These are phyloP conservation scores for Grammomys dolichurus DNA, from an alignment of 2,113 vertebrate species.

Conservation along the genomic window DNA sequence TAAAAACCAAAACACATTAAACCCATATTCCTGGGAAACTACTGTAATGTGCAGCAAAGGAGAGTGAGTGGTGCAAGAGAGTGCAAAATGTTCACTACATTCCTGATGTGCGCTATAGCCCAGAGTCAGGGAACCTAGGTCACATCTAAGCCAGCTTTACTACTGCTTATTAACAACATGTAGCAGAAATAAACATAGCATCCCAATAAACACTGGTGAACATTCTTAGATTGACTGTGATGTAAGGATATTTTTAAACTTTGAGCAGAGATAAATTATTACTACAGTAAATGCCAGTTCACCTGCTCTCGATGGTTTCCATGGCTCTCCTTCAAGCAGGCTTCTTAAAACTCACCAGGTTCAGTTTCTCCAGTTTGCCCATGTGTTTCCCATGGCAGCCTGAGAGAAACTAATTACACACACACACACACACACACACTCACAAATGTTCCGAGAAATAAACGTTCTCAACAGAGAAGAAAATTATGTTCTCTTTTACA, in stretches of 20 bases:
- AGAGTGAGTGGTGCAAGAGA: background rate
- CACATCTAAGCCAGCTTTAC: background rate
- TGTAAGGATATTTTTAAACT: constrained; percentile 18
- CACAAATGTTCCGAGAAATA: background rate
- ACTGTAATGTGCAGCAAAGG: background rate
- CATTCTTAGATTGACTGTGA: background rate
- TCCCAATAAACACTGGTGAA: background rate
- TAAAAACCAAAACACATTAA: background rate
- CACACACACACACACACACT: background rate
- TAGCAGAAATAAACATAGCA: constrained; percentile 20
- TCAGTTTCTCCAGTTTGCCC: background rate
- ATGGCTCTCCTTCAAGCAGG: background rate
- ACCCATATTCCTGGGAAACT: constrained; percentile 31
- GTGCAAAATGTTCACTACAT: background rate
- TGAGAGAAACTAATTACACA: background rate
- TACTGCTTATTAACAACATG: constrained; percentile 14
- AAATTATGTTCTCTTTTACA: constrained; percentile 25
- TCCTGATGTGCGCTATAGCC: background rate
- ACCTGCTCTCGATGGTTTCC: constrained; percentile 11
- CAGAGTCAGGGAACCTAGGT: background rate
- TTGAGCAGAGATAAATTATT: constrained; percentile 4
- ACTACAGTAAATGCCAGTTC: background rate
- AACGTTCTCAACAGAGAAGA: constrained; percentile 56
- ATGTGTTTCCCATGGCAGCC: constrained; percentile 19
- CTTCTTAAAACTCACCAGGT: background rate